Evolutionary conservation across 1,140 invertebrate genomes (phyloP).

Genomic region (Matsumurasca onukii): DNA sequence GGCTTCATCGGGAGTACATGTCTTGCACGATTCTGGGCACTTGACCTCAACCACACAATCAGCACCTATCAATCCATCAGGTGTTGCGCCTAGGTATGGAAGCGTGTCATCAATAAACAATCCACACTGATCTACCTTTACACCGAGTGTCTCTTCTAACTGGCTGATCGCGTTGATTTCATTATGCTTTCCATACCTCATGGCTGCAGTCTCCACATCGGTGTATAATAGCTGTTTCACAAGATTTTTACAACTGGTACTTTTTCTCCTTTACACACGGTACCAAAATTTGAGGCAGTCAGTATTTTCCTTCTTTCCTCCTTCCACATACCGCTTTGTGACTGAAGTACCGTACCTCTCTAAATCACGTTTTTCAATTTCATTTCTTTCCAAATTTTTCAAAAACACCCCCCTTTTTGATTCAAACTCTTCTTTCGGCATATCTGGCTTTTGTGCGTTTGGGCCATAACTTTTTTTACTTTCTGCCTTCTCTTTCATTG

Average conservation of each 20-base stretch:
- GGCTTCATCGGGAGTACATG: too few species aligned
- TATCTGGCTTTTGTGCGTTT: too few species aligned
- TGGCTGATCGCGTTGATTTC: not conserved
- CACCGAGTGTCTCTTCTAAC: not conserved
- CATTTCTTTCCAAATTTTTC: not conserved
- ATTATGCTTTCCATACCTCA: not conserved
- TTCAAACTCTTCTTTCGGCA: not conserved
- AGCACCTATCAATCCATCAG: not conserved
- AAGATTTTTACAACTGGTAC: not conserved
- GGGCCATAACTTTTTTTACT: not conserved
- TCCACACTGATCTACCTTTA: not conserved
- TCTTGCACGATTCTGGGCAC: too few species aligned
- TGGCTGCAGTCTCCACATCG: not conserved
- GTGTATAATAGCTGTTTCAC: not conserved
- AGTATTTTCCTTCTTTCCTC: not conserved
- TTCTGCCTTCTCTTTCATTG: not conserved
- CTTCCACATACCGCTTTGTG: not conserved
- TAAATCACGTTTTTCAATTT: not conserved
- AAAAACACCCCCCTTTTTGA: not conserved
- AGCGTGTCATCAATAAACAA: too few species aligned
- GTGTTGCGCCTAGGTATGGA: not conserved
- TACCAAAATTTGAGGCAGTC: not conserved
- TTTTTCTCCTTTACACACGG: not conserved
- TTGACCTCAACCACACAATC: not conserved
- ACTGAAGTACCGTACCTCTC: not conserved